Evolutionary conservation across 2,113 vertebrate genomes (phyloP).

Genomic region (Cygnus buccinator): DNA sequence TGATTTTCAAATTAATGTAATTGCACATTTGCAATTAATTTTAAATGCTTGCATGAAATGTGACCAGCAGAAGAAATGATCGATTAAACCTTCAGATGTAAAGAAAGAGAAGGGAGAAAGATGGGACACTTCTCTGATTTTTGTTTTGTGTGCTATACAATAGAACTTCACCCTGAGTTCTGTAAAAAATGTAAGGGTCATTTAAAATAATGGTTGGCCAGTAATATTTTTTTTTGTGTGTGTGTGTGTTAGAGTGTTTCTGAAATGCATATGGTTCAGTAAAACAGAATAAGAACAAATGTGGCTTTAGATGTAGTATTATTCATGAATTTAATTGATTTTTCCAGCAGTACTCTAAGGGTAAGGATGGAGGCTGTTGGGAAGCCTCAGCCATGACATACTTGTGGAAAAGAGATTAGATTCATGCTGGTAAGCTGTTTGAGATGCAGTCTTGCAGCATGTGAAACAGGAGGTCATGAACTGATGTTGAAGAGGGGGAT

Average conservation of each 20-base stretch:
- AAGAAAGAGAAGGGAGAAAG: neutral
- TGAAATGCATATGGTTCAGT: neutral
- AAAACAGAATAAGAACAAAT: neutral
- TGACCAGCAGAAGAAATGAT: neutral
- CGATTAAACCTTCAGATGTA: neutral
- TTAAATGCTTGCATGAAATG: neutral
- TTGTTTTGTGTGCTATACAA: neutral
- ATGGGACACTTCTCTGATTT: neutral
- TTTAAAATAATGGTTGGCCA: neutral
- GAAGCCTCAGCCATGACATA: neutral
- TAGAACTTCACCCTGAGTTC: neutral
- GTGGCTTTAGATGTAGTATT: neutral
- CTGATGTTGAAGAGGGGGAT: neutral
- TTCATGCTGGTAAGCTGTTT: constrained; percentile 19
- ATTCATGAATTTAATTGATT: neutral
- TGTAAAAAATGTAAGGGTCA: neutral
- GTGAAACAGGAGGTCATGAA: constrained; percentile 13
- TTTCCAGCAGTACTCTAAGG: neutral
- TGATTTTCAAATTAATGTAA: neutral
- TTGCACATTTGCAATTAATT: neutral
- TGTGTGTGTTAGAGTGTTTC: neutral
- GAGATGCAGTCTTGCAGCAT: neutral
- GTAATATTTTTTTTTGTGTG: neutral
- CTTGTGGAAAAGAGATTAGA: constrained; percentile 23
- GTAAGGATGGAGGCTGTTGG: neutral